Base-by-base conservation (phyloP, 2,113 vertebrate species). In the Todiramphus chloris region DNA sequence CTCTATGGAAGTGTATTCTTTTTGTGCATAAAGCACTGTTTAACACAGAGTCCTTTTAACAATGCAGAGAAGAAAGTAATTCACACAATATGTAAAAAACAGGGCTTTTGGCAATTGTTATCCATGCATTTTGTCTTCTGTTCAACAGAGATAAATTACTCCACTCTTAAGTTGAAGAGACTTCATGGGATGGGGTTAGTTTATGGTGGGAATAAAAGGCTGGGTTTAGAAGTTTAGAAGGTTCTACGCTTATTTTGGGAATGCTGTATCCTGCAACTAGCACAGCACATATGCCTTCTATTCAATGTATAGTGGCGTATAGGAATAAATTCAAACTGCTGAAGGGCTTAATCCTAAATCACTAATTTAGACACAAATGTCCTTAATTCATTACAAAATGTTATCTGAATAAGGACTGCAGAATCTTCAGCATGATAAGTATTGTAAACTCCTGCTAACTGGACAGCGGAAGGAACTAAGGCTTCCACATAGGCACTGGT, bases 101-200 rank as follows among this genome's bases (percentile, higher is more conserved):
- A 78, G 43, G 27, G 72, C 46, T 95, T 94, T 77, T 95, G 46
- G 78, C 66, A 96, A 75, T 62, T 0, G 0, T 70, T 92, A 92
- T 74, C 88, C 76, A 44, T 11, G 21, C 67, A 55, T 87, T 96
- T 87, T 91, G 37, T 90, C 80, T 83, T 94, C 93, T 95, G 88
- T 37, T 77, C 72, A 95, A 74, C 59, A 77, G 78, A 91, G 91
- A 94, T 78, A 86, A 91, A 87, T 85, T 85, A 83, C 60, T 90
- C 56, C 44, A 64, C 75, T 90, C 41, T 13, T 46, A 77, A 93
- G 19, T 50, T 56, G 37, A 89, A 89, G 69, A 27, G 39, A 79
- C 5, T 4, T 77, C 55, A 77, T 68, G 21, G 64, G n/a, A 77
- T 18, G n/a, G 31, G 35, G 64, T 95, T 83, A 82, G 77, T 24